phyloP scores from a whole-genome alignment of 2,888 invertebrate species.

The Diaphora mendica region DNA sequence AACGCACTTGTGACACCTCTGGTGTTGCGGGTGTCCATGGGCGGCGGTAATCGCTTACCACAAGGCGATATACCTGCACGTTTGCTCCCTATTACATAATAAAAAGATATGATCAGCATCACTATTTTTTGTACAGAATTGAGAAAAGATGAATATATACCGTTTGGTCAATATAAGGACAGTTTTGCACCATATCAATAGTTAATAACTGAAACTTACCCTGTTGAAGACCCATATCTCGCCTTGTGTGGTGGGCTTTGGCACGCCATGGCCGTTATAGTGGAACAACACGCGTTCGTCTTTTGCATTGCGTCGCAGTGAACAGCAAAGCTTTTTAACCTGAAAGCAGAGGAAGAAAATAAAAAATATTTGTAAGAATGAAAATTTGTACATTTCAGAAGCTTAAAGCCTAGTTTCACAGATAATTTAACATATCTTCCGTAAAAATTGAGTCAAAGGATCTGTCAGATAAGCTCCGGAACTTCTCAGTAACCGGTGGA shows the following conservation, averaged over 20 bases:
- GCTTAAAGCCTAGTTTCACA: background rate
- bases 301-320: constrained; percentile 97
- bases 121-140: too few species aligned
- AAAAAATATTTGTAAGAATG: too few species aligned
- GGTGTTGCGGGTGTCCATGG: too few species aligned
- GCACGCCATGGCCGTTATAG: constrained; percentile 99
- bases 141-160: background rate
- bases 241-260: constrained; percentile 98
- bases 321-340: constrained; percentile 98
- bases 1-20: too few species aligned
- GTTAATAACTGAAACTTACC: constrained; percentile 81
- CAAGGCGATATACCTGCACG: too few species aligned
- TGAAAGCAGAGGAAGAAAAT: constrained; percentile 36
- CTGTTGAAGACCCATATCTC: constrained; percentile 99
- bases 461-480: too few species aligned
- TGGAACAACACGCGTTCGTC: constrained; percentile 99
- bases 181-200: background rate
- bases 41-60: too few species aligned
- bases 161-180: background rate
- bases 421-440: too few species aligned
- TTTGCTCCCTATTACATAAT: too few species aligned
- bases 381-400: background rate
- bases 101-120: too few species aligned
- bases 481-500: too few species aligned
- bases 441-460: too few species aligned